Evolutionary conservation across 2,888 invertebrate species (phyloP).

Genomic region (Reticulitermes lucifugus): DNA sequence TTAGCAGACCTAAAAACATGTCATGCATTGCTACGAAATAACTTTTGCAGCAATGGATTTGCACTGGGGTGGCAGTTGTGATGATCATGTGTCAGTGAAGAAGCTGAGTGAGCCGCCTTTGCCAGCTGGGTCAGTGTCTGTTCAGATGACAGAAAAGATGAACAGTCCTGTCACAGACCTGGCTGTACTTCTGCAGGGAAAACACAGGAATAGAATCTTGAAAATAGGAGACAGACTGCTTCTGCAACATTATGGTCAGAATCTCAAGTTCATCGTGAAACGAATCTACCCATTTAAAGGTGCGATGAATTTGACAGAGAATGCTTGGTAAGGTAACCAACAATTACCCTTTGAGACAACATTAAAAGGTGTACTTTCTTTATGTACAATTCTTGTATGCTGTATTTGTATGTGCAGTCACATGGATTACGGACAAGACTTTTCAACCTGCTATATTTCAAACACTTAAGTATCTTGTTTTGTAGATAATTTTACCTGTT

Average conservation of each 20-base stretch:
- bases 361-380: too few species aligned
- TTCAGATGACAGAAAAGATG: conserved; percentile 4
- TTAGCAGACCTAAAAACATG: too few species aligned
- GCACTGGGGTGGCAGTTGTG: conserved; percentile 48
- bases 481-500: too few species aligned
- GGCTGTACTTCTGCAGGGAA: conserved; percentile 56
- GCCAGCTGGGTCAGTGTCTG: conserved; percentile 45
- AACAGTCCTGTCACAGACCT: conserved; percentile 4
- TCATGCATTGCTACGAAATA: neutral
- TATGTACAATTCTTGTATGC: too few species aligned
- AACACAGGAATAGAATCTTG: conserved; percentile 60
- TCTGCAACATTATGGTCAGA: conserved; percentile 65
- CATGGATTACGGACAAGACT: too few species aligned
- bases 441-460: too few species aligned
- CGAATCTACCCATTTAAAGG: conserved; percentile 55
- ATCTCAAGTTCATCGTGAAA: conserved; percentile 62
- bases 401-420: too few species aligned
- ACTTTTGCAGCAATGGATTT: conserved; percentile 57
- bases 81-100: conserved; percentile 34
- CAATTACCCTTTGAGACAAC: too few species aligned
- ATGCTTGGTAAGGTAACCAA: too few species aligned
- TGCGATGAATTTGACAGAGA: neutral
- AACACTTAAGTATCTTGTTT: too few species aligned
- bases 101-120: conserved; percentile 34
- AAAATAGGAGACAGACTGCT: conserved; percentile 62